Evolutionary conservation across 2,113 vertebrate genomes (phyloP).

Genomic region (Capricornis sumatraensis): DNA sequence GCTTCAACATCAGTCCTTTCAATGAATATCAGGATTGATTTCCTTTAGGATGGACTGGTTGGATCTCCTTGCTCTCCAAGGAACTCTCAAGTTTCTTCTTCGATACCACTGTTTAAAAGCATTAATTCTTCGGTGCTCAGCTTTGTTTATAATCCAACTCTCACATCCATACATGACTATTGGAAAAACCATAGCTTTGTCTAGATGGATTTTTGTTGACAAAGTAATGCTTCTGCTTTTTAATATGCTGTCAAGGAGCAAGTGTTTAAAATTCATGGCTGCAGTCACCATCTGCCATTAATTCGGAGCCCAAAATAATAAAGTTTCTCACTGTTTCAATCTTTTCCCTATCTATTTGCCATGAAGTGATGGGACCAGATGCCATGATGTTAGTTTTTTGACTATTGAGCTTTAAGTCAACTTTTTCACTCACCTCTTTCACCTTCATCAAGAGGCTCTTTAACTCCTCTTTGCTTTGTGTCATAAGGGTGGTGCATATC

Average conservation of each 20-base stretch:
- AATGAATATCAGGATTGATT: background rate
- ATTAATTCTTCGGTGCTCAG: fast-evolving
- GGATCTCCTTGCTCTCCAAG: background rate
- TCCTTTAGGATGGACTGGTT: background rate
- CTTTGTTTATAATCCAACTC: background rate
- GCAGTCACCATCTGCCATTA: background rate
- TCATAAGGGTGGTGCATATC: no score
- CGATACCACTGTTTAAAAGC: background rate
- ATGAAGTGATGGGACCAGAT: background rate
- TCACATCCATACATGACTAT: background rate
- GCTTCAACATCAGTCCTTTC: background rate
- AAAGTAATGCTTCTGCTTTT: background rate
- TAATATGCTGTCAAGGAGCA: background rate
- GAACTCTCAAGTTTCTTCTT: background rate
- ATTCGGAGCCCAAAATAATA: background rate
- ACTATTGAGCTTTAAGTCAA: background rate
- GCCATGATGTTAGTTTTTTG: background rate
- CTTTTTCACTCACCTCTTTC: background rate
- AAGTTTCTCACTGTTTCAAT: background rate
- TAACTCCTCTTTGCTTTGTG: no score
- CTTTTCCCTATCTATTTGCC: background rate
- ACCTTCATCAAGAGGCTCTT: no score
- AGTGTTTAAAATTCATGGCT: background rate
- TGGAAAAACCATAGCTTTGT: background rate
- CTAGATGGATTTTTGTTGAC: background rate